These are phyloP conservation scores for Teleopsis dalmanni DNA, from an alignment of 1,140 invertebrate species.

Conservation along the genomic window DNA sequence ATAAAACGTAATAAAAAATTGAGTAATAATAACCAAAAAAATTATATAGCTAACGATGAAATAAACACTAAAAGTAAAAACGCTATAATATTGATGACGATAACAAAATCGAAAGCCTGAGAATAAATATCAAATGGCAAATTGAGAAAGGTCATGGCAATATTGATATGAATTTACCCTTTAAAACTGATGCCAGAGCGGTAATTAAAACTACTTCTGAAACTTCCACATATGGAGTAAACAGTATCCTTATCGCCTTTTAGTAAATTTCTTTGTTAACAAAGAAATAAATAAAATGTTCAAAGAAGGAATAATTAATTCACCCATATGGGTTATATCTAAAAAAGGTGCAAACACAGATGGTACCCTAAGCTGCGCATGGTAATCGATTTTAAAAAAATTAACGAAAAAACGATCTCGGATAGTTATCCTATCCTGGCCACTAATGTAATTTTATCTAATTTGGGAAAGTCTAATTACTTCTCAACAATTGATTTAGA, in stretches of 20 bases:
- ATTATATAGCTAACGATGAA: not conserved
- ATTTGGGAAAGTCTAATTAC: no score
- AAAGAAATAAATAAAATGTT: not conserved
- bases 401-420: no score
- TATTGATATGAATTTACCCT: no score
- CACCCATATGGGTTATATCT: no score
- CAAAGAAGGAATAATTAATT: not conserved
- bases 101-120: not conserved
- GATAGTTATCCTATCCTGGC: no score
- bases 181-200: not conserved
- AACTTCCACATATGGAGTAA: not conserved
- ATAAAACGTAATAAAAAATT: no score
- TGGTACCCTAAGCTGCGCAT: no score
- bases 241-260: not conserved
- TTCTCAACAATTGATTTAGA: no score
- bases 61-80: not conserved
- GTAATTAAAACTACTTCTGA: not conserved
- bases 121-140: not conserved
- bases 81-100: not conserved
- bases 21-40: not conserved
- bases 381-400: no score
- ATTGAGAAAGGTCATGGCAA: not conserved
- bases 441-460: no score
- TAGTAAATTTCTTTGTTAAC: not conserved
- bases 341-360: no score